Base-by-base conservation (phyloP, 1,140 invertebrate genomes). In the Aethina tumida region DNA sequence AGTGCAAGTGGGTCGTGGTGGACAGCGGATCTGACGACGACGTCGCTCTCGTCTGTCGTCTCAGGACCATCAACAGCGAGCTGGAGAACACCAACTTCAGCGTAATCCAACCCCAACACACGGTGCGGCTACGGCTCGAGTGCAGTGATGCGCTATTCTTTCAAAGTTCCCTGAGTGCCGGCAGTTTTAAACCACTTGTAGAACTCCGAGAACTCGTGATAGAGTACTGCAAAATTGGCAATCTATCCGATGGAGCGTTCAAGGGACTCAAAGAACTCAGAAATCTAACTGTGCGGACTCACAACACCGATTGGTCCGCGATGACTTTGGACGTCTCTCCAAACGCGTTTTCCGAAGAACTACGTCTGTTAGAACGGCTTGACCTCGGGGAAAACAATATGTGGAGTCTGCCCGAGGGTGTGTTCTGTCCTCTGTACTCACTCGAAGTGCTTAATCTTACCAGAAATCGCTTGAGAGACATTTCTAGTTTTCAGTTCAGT, bases 311-410 rank as follows among this genome's bases (percentile, higher is more conserved):
- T 56, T 91, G 86, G 87, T 83, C 80, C 7, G 77, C 82, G 4
- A 84, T 89, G 75, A 78, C 79, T 19, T 62, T 92, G 45, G 81
- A 89, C 54, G 70, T 91, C 28, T 77, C 79, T 9, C 70, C 73
- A 2, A 75, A 78, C 9, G 81, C 77, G 8, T 91, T 86, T 60
- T 76, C 71, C 32, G 73, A 75, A 47, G 81, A 84, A 55, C 70
- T 86, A 18, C 66, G 71, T 36, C 73, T 82, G 52, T 62, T 88
- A 43, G 78, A 86, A 63, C 69, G 76, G 24, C 64, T 95, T 29
- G 89, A 95, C 64, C 64, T 95, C 6, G 83, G 84, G 34, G 74
- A 84, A 55, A 93, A 92, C 62, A 89, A 90, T 63, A 85, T 94
- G 65, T 81, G 81, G 71, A 73, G 71, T 13, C 71, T 94, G 53